Evolutionary conservation across 2,888 invertebrate genomes (phyloP), one percentile per base, ranked within the genome.

Genomic region (Agriopis leucophaearia): DNA sequence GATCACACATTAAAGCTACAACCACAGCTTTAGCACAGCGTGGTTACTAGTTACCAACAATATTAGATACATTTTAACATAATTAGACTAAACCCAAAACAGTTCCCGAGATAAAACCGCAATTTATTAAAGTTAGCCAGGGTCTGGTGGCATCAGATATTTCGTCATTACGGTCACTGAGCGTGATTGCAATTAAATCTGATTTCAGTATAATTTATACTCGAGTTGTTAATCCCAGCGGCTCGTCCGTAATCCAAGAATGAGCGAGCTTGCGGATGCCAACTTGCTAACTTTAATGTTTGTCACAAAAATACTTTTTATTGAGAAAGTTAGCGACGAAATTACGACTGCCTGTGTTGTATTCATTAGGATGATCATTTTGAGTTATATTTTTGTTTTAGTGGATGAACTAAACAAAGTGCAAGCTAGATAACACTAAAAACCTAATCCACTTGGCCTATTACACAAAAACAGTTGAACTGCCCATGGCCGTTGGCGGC

Each of bases 121-220:
- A 74, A 72, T 74, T 74, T 71, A 72, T 72, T 71, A 69, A 73
- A 75, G 70, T 72, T 73, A 67, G 62, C 62, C 60, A 65, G 65
- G 69, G 71, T 69, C 74, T 72, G 71, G 74, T 75, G 77, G 75
- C 72, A 79, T 79, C 81, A 73, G 75, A 78, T 81, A 73, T 74
- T 73, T 73, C 66, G 76, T 75, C 73, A 76, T 79, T 76, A 75
- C 82, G 81, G 83, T 83, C 81, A 80, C 78, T 77, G 81, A 73
- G 74, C 79, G 72, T 81, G 81, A 81, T 82, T 81, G 81, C 82
- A 83, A 83, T 82, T 83, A 83, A 83, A 78, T 79, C 78, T 70
- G 75, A 75, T 73, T 76, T 64, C 73, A 69, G 75, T 75, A 76
- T 80, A 79, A 84, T 78, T 84, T 83, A 83, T 83, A 76, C 78